Evolutionary conservation across 2,113 vertebrate species (phyloP), one percentile per base, ranked within the genome.

Genomic region (Lepisosteus osseus): DNA sequence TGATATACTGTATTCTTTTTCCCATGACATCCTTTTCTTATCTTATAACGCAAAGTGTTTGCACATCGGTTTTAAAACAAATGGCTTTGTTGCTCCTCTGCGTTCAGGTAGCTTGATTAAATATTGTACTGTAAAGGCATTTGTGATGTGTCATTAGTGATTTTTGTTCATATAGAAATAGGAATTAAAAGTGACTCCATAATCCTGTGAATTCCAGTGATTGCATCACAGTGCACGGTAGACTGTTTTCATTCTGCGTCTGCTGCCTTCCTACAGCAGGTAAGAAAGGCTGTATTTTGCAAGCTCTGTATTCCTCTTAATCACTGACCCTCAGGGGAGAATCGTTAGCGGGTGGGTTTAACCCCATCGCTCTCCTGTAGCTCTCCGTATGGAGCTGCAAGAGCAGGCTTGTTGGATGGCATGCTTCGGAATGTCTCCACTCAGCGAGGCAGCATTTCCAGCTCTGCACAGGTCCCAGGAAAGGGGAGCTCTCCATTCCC

Each of bases 381-480:
- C 47, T 6, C 47, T 51, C 47, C 2, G 5, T 51, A 6, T 51
- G 2, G 47, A 51, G 5, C 47, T 51, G 47, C 67, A 57, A 69
- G 67, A 57, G 54, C 17, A 17, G 54, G 29, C 67, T 57, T 69
- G 67, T 57, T 7, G 67, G 51, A 7, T 11, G 13, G 67, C 11
- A 57, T 43, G 54, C 47, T 42, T 42, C 40, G 54, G 67, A 69
- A 69, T 69, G 67, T 14, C 54, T 57, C 12, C 8, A 3, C n/a
- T 7, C 15, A 40, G 47, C 8, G 5, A 55, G 17, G 15, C n/a
- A 54, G 55, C 29, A 57, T 69, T 57, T 57, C 12, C n/a, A 29
- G 12, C 17, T 42, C 14, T 54, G 47, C n/a, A 11, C 17, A n/a
- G 54, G 11, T 51, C 15, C 11, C 7, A 9, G 43, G n/a, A 12